Percentiles rank a stretch among this genome's conserved stretches.
Evolutionary conservation across 2,888 invertebrate genomes (phyloP).

Genomic region (Drosophila anomalata): DNA sequence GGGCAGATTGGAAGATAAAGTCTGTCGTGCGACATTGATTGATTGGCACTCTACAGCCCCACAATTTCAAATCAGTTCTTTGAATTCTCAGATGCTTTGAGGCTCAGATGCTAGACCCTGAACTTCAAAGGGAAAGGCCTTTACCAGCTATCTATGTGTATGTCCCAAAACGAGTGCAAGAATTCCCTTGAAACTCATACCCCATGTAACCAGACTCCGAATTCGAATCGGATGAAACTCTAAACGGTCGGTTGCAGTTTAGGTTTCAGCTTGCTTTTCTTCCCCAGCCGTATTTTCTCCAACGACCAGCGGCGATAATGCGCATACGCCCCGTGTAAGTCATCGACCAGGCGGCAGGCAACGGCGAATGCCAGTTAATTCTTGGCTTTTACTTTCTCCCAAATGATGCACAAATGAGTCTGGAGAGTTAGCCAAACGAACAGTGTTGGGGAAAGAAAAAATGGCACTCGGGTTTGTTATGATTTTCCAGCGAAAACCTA

Average conservation of each 20-base stretch:
- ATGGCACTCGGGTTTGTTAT: conserved; percentile 52
- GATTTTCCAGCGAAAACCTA: conserved; percentile 64
- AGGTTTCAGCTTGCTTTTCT: conserved; percentile 31
- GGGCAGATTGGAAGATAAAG: conserved; percentile 26
- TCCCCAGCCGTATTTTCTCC: conserved; percentile 57
- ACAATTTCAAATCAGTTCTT: not conserved
- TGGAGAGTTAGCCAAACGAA: conserved; percentile 35
- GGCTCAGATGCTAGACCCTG: not conserved
- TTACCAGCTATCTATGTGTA: too few species aligned
- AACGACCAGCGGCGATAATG: conserved; percentile 53
- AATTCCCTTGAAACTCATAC: conserved; percentile 53
- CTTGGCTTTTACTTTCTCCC: conserved; percentile 81
- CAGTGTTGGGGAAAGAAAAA: conserved; percentile 29
- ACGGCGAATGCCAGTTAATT: conserved; percentile 65
- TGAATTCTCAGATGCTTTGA: not conserved
- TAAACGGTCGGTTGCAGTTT: conserved; percentile 63
- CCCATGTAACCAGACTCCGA: conserved; percentile 47
- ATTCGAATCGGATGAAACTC: conserved; percentile 49
- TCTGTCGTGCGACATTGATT: conserved; percentile 31
- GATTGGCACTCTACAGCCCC: conserved; percentile 9
- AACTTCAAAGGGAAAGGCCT: conserved; percentile 2
- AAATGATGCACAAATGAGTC: conserved; percentile 69
- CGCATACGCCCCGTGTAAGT: conserved; percentile 76
- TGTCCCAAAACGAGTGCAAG: conserved; percentile 22
- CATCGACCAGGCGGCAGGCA: conserved; percentile 64